Percentiles rank a stretch among this genome's conserved stretches.
These are phyloP conservation scores for Tethea ocularis DNA, from an alignment of 2,888 invertebrate genomes.

Conservation along the genomic window DNA sequence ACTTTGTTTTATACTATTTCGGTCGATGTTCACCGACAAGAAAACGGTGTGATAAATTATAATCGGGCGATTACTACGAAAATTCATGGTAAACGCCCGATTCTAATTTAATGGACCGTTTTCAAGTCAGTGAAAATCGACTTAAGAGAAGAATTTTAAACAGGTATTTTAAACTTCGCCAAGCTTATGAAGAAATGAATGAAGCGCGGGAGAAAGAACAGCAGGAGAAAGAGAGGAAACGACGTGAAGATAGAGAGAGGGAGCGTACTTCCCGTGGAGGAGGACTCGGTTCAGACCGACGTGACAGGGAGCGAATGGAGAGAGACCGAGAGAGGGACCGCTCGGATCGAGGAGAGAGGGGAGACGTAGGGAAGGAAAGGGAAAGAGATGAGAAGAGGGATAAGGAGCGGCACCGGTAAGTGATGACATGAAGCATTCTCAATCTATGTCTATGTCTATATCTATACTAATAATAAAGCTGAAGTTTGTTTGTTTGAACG, in stretches of 20 bases:
- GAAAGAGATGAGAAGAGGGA: slow-evolving; percentile 14
- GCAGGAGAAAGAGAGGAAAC: slow-evolving; percentile 81
- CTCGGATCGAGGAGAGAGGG: slow-evolving; percentile 38
- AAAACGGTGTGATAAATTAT: too few species aligned
- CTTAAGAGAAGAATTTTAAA: too few species aligned
- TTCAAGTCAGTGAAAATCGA: too few species aligned
- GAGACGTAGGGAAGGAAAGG: slow-evolving; percentile 32
- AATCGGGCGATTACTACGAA: too few species aligned
- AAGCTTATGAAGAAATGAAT: slow-evolving; percentile 87
- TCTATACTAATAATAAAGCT: too few species aligned
- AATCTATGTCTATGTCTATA: too few species aligned
- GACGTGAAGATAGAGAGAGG: slow-evolving; percentile 73
- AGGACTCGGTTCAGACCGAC: slow-evolving; percentile 70
- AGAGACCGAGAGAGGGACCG: slow-evolving; percentile 66
- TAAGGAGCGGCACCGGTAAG: slow-evolving; percentile 44
- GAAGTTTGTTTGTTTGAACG: too few species aligned
- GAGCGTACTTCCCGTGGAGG: slow-evolving; percentile 63
- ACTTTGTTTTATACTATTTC: too few species aligned
- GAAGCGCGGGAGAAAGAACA: slow-evolving; percentile 84
- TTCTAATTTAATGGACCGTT: too few species aligned
- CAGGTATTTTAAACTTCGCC: slow-evolving; percentile 87
- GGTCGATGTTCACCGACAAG: too few species aligned
- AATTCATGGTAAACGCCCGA: too few species aligned
- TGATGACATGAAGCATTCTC: background rate
- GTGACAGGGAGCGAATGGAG: slow-evolving; percentile 75